phyloP scores from a whole-genome alignment of 2,113 vertebrate species.

The pig (Sus scrofa) region T2T-Sscrofa CM000817.6:38004001-38004500 shows the following conservation, averaged over 20 bases:
- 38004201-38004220: not conserved
- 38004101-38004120: not conserved
- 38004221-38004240: not conserved
- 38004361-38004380: not conserved
- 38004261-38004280: not conserved
- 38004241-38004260: not conserved
- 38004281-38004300: not conserved
- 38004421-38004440: not conserved
- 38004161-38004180: not conserved
- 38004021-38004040: not conserved
- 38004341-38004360: not conserved
- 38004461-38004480: not conserved
- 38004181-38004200: not conserved
- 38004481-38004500: not conserved
- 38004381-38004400: not conserved
- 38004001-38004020: not conserved
- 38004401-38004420: not conserved
- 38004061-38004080: not conserved
- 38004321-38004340: no score
- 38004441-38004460: not conserved
- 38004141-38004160: no score
- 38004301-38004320: not conserved
- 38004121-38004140: not conserved
- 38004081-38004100: not conserved
- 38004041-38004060: not conserved